phyloP scores from a whole-genome alignment of 2,797 vertebrate species.

The Leptatherina wallacei region DNA sequence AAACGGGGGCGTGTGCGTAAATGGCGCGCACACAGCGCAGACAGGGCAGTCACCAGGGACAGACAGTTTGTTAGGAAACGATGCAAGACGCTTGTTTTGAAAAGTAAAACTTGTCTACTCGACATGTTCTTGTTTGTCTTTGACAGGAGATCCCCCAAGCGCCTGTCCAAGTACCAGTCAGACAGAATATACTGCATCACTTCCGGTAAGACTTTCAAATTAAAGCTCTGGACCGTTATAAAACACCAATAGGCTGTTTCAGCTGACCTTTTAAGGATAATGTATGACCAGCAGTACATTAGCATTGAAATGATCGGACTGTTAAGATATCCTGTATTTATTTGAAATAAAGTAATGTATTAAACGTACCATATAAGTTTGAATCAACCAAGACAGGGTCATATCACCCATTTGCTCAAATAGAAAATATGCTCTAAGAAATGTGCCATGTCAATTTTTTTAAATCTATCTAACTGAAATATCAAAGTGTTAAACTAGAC shows the following conservation, averaged over 20 bases:
- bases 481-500: not conserved
- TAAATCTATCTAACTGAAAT: not conserved
- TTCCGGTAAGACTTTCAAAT: slow-evolving; percentile 50
- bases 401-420: not conserved
- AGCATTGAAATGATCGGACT: not conserved
- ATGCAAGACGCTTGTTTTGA: slow-evolving; percentile 6
- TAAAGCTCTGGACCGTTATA: slow-evolving; percentile 33
- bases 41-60: not conserved
- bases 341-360: not conserved
- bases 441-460: not conserved
- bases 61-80: not conserved
- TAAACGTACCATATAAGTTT: not conserved
- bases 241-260: not conserved
- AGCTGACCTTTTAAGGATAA: not conserved
- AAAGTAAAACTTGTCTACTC: slow-evolving; percentile 55
- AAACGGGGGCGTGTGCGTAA: slow-evolving; percentile 56
- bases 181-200: no score
- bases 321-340: not conserved
- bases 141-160: slow-evolving; percentile 73
- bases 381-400: not conserved
- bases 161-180: slow-evolving; percentile 43
- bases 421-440: not conserved
- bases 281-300: not conserved
- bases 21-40: slow-evolving; percentile 31
- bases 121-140: slow-evolving; percentile 58